These are phyloP conservation scores for Delphinapterus leucas DNA, from an alignment of 2,113 vertebrate genomes.

Conservation along the genomic window DNA sequence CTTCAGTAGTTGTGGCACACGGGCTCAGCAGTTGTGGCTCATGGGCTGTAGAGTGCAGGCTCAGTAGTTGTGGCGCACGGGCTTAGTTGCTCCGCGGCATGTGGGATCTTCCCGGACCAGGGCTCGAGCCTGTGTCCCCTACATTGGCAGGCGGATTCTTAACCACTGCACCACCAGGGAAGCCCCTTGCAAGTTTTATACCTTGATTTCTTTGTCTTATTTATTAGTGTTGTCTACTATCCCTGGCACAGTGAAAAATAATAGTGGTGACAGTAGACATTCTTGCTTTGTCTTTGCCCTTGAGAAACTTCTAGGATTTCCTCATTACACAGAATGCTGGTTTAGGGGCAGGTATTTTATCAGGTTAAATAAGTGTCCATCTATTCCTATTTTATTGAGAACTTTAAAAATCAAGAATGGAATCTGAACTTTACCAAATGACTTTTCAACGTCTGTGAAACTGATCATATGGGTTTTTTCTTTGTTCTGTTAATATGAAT, in stretches of 20 bases:
- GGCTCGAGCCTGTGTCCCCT: no score
- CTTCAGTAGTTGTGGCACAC: no score
- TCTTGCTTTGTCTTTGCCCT: neutral
- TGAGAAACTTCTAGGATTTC: neutral
- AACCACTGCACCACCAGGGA: no score
- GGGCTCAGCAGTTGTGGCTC: no score
- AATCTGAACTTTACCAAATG: slow-evolving; percentile 15
- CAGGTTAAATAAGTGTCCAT: neutral
- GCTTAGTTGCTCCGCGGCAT: no score
- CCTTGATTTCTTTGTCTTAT: slow-evolving; percentile 34
- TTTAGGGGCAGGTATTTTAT: neutral
- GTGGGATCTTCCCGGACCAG: no score
- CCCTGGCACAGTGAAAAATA: neutral
- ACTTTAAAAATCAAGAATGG: neutral
- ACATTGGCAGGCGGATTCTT: no score
- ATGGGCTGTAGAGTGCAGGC: no score
- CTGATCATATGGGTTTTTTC: neutral
- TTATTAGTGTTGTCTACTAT: neutral
- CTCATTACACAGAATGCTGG: neutral
- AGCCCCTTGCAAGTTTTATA: neutral
- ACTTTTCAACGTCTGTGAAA: neutral
- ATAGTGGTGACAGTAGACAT: neutral
- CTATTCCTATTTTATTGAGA: neutral
- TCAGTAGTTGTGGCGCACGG: no score
- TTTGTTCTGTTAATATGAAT: neutral